Evolutionary conservation across 1,140 invertebrate genomes (phyloP).

Genomic region (Dryas iulia): DNA sequence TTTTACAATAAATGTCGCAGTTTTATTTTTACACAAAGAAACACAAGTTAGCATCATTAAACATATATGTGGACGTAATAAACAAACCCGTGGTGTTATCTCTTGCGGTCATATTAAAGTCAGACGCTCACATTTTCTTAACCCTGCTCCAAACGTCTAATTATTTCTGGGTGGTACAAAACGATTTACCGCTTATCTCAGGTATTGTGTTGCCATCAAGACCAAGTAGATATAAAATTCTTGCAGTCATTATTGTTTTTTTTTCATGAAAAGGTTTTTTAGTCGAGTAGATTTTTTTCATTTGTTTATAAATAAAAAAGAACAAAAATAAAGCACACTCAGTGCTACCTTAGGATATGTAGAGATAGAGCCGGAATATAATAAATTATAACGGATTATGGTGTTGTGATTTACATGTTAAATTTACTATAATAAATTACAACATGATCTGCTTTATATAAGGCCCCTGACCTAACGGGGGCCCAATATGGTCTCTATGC

Average conservation of each 20-base stretch:
- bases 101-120: conserved; percentile 20
- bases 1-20: too few relatives aligned
- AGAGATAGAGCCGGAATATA: too few relatives aligned
- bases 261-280: not conserved
- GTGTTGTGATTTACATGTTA: too few relatives aligned
- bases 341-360: too few relatives aligned
- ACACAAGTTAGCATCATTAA: not conserved
- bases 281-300: not conserved
- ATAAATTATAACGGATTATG: too few relatives aligned
- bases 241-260: too few relatives aligned
- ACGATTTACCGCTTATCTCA: conserved; percentile 12
- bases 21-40: not conserved
- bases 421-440: too few relatives aligned
- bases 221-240: not conserved
- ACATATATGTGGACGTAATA: not conserved
- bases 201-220: conserved; percentile 6
- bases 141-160: not conserved
- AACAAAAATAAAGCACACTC: too few relatives aligned
- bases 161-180: conserved; percentile 9
- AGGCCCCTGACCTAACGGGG: too few relatives aligned
- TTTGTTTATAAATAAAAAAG: too few relatives aligned
- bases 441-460: too few relatives aligned
- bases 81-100: conserved; percentile 13
- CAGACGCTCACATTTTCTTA: not conserved
- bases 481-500: too few relatives aligned